Evolutionary conservation across 2,797 vertebrate species (phyloP).

Genomic region (Myotis planiceps): DNA sequence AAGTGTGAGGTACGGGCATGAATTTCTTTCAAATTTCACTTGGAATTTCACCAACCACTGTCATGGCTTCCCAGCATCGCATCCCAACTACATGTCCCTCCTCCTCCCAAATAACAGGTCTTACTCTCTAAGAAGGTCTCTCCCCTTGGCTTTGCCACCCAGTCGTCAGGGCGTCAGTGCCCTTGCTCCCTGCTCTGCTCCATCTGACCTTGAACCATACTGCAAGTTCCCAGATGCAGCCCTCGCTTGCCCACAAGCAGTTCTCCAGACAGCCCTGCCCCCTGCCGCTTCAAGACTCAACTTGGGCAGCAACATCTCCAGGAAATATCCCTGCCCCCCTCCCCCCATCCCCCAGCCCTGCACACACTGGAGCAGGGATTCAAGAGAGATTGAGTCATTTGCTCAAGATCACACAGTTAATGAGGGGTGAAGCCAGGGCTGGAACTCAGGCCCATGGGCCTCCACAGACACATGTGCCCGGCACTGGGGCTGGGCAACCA

Average conservation of each 20-base stretch:
- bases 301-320: neutral
- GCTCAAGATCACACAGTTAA: neutral
- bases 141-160: neutral
- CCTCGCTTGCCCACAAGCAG: neutral
- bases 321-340: neutral
- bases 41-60: neutral
- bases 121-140: neutral
- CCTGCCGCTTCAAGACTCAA: neutral
- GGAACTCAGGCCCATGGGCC: neutral
- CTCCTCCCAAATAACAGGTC: neutral
- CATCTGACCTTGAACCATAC: neutral
- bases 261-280: neutral
- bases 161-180: neutral
- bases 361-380: neutral
- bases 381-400: neutral
- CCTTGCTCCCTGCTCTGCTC: neutral
- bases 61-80: neutral
- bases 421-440: neutral
- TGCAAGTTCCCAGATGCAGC: neutral
- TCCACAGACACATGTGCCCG: neutral
- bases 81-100: no score
- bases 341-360: rapidly evolving
- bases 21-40: neutral
- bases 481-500: neutral
- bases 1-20: neutral